Conservation (phyloP, 2,113 vertebrate genomes). For the Vimba vimba region DNA sequence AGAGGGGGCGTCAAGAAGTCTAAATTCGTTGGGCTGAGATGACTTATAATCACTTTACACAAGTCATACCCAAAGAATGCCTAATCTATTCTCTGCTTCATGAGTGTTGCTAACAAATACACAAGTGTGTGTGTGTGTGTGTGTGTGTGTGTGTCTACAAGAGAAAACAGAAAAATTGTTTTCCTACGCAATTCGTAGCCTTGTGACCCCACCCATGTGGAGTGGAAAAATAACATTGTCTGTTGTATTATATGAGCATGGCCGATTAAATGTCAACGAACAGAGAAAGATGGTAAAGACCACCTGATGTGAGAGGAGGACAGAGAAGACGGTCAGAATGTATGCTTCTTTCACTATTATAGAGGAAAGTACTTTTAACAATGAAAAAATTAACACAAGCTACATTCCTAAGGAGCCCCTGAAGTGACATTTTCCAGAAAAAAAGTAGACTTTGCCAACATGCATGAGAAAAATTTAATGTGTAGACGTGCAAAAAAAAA, state of each 20-base stretch:
- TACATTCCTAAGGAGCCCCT: no score
- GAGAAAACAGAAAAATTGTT: slow-evolving; percentile 50
- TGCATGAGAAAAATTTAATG: background rate
- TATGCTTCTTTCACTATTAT: background rate
- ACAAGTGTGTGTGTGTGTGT: slow-evolving; percentile 41
- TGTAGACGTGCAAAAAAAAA: background rate
- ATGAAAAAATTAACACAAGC: background rate
- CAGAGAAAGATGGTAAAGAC: background rate
- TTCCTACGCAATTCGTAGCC: slow-evolving; percentile 55
- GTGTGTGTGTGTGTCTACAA: slow-evolving; percentile 35
- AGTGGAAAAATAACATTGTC: slow-evolving; percentile 44
- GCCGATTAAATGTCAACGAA: slow-evolving; percentile 15
- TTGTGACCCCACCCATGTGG: slow-evolving; percentile 46
- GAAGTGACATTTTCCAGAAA: no score
- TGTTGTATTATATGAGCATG: slow-evolving; percentile 44
- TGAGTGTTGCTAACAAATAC: slow-evolving; percentile 58
- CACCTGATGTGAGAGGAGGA: background rate
- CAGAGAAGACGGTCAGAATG: background rate
- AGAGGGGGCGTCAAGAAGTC: slow-evolving; percentile 79
- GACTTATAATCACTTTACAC: slow-evolving; percentile 80
- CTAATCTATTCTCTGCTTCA: slow-evolving; percentile 74
- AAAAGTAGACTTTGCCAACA: background rate
- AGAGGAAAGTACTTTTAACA: background rate
- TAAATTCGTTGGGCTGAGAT: slow-evolving; percentile 78
- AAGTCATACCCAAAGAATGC: slow-evolving; percentile 75